These are phyloP conservation scores for Grallaria varia DNA, from an alignment of 2,113 vertebrate species.

Conservation along the genomic window DNA sequence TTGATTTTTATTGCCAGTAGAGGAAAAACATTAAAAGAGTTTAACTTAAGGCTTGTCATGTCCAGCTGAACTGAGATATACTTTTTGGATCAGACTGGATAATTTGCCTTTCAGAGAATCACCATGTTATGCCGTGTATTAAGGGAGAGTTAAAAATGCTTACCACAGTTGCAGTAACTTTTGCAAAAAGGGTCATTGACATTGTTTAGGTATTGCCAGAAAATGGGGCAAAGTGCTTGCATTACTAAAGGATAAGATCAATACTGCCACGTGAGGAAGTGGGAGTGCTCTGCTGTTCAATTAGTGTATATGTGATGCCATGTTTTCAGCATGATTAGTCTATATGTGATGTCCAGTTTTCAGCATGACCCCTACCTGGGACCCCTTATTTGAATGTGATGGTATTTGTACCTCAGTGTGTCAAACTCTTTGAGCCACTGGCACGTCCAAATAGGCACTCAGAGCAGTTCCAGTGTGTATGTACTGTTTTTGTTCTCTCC, in stretches of 20 bases:
- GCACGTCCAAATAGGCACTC: neutral
- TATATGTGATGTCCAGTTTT: neutral
- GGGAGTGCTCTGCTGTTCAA: neutral
- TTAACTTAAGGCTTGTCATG: neutral
- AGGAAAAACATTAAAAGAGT: neutral
- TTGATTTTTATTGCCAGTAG: neutral
- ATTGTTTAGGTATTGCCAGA: neutral
- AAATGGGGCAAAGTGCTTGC: rapidly evolving
- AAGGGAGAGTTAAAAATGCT: neutral
- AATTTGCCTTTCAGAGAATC: neutral
- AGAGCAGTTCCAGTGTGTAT: neutral
- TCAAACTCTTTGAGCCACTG: neutral
- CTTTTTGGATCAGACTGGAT: neutral
- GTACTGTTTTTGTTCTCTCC: neutral
- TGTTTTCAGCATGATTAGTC: neutral
- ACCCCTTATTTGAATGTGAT: neutral
- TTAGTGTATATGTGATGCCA: neutral
- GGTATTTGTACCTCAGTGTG: neutral
- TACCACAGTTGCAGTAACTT: neutral
- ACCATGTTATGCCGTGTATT: neutral
- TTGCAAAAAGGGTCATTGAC: neutral
- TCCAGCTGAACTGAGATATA: neutral
- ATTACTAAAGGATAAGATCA: neutral
- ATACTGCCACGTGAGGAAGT: rapidly evolving
- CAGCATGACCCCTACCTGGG: neutral